These are phyloP conservation scores for Phylloscopus whistleri DNA, from an alignment of 2,113 vertebrate genomes.

Conservation along the genomic window DNA sequence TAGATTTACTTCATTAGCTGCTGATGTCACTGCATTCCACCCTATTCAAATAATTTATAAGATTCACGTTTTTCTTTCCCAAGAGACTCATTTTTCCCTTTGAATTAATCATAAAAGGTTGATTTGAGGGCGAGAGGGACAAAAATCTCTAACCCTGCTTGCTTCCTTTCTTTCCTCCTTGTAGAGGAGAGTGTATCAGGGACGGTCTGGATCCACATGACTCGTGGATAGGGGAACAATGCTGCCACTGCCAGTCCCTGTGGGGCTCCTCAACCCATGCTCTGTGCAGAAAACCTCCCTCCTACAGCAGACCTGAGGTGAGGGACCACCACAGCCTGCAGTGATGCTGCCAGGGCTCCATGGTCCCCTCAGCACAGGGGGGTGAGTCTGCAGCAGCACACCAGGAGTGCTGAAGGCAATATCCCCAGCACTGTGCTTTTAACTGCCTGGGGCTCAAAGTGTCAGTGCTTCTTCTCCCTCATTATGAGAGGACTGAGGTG, in stretches of 20 bases:
- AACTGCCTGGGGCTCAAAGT: neutral
- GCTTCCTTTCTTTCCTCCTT: neutral
- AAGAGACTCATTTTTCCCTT: neutral
- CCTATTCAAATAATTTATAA: constrained; percentile 34
- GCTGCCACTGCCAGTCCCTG: neutral
- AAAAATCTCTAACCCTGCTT: neutral
- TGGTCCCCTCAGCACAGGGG: neutral
- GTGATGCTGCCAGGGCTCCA: neutral
- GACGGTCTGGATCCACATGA: neutral
- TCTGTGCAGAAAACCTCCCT: neutral
- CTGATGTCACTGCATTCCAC: constrained; percentile 8
- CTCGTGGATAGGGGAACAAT: accelerated
- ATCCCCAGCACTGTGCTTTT: neutral
- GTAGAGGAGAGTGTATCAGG: accelerated
- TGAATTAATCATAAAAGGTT: neutral
- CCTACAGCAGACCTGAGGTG: neutral
- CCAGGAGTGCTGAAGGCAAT: neutral
- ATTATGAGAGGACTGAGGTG: neutral
- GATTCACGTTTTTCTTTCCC: neutral
- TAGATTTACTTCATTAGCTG: constrained; percentile 46
- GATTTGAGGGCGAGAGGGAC: neutral
- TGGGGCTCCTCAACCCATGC: neutral
- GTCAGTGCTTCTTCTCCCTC: neutral
- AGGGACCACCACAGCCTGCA: accelerated
- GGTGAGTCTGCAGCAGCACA: accelerated